Evolutionary conservation across 2,797 vertebrate species (phyloP), one percentile per base, ranked within the genome.

Genomic region (Erethizon dorsatum): DNA sequence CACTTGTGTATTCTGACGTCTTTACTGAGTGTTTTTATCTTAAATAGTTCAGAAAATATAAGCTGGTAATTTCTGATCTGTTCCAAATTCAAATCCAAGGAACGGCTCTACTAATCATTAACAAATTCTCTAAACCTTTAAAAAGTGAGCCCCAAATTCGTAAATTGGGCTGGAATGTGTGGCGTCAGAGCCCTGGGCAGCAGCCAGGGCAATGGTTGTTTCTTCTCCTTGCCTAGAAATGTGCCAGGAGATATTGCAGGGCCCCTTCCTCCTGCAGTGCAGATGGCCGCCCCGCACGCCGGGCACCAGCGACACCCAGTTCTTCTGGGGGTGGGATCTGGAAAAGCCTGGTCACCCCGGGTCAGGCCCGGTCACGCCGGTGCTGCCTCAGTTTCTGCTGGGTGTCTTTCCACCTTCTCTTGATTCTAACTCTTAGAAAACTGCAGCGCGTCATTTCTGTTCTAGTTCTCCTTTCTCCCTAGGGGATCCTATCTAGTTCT

Each of bases 91-190:
- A 94, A 61, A 94, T 10, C 13, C 59, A 92, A 80, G 45, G 20
- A 84, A 84, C 75, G 69, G 31, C 9, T 92, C 45, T 67, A 54
- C n/a, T 47, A 47, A 15, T 85, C 24, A 84, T 83, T 83, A 80
- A n/a, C 24, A 94, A 69, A 95, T 90, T 83, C 31, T 87, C 83
- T 73, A 90, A 90, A 73, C 92, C 63, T n/a, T 87, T 67, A 65
- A 57, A 90, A 94, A 22, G 12, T 90, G 31, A n/a, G 15, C n/a
- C 50, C 47, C 65, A 67, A 88, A 31, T 45, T 18, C 75, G 17
- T 56, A 15, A 17, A 56, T 17, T 17, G 5, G 15, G 54, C 54
- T 17, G 50, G 50, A 50, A 50, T 50, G 50, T 6, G 52, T 14
- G 52, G 56, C 4, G 5, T 20, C 56, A 18, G 56, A 56, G 56